Percentiles rank a stretch among this genome's conserved stretches.
Evolutionary conservation across 2,797 vertebrate species (phyloP).

Genomic region (Buceros bicornis): DNA sequence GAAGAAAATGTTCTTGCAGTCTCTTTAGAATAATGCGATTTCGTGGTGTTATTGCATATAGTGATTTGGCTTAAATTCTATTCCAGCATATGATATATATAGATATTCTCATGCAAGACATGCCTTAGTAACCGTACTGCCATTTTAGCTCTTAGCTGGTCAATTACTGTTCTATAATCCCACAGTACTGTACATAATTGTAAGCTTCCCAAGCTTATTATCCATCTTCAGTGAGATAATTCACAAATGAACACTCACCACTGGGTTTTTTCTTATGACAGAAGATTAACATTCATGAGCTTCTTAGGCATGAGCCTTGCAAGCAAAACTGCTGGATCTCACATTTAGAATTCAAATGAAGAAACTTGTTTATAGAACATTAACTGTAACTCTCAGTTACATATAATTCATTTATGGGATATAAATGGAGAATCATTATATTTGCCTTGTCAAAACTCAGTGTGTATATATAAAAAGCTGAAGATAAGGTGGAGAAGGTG

Average conservation of each 20-base stretch:
- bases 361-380: background rate
- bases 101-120: background rate
- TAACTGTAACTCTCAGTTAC: background rate
- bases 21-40: background rate
- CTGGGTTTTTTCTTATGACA: background rate
- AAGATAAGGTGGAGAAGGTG: background rate
- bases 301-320: background rate
- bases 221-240: background rate
- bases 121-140: background rate
- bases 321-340: background rate
- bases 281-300: background rate
- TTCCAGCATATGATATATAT: background rate
- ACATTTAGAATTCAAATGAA: background rate
- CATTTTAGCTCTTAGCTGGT: background rate
- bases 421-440: background rate
- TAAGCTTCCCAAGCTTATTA: background rate
- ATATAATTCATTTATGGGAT: background rate
- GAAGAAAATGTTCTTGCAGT: background rate
- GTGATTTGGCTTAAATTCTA: background rate
- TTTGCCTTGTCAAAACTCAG: background rate
- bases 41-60: background rate
- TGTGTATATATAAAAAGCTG: background rate
- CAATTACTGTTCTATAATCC: background rate
- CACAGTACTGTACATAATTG: background rate
- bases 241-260: background rate